phyloP scores from a whole-genome alignment of 1,140 invertebrate genomes.

The Campoletis sonorensis region DNA sequence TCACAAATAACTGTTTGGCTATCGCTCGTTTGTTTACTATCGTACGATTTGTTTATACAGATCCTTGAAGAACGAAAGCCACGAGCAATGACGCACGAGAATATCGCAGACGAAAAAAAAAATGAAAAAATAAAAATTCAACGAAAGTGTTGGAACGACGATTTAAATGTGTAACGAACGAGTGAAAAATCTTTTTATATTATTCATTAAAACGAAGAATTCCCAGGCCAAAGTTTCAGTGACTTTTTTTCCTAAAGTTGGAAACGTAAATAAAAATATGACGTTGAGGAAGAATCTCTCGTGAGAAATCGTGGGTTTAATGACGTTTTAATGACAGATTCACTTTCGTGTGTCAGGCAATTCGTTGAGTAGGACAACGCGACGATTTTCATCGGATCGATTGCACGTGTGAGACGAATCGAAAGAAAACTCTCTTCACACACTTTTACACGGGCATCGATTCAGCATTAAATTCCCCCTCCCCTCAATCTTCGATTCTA shows the following conservation, averaged over 20 bases:
- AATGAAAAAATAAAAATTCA: not conserved
- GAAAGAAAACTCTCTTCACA: constrained; percentile 47
- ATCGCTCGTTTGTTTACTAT: not conserved
- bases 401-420: constrained; percentile 41
- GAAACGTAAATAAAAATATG: not conserved
- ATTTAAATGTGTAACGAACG: not conserved
- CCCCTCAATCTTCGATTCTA: constrained; percentile 55
- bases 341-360: not conserved
- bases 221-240: not conserved
- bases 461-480: not conserved
- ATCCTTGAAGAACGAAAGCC: not conserved
- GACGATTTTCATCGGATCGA: constrained; percentile 13
- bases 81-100: constrained; percentile 1
- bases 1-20: not conserved
- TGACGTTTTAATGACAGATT: not conserved
- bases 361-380: not conserved
- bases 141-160: not conserved
- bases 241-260: not conserved
- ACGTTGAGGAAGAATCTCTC: constrained; percentile 14
- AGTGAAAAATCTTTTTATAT: not conserved
- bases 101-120: not conserved
- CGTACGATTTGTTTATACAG: not conserved
- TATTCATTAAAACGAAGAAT: not conserved
- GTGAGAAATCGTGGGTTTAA: not conserved
- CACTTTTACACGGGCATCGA: not conserved